These are phyloP conservation scores for Polydesmus complanatus DNA, from an alignment of 2,888 invertebrate genomes.

Conservation along the genomic window DNA sequence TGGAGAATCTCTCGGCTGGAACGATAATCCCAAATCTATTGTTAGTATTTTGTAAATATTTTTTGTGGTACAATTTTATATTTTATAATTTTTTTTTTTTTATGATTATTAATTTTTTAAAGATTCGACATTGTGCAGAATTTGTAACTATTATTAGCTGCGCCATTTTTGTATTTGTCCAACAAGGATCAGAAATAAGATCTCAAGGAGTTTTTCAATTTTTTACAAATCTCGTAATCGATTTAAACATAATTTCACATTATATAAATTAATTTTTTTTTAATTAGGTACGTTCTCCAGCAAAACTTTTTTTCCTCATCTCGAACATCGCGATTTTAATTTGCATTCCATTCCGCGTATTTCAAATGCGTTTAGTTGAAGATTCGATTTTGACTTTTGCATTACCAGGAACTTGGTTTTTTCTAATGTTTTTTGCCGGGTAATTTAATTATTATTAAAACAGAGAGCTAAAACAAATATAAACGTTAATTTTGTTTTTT, in stretches of 20 bases:
- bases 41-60: constrained; percentile 27
- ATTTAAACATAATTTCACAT: background rate
- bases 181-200: constrained; percentile 86
- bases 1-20: constrained; percentile 6
- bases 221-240: constrained; percentile 79
- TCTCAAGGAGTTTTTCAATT: constrained; percentile 85
- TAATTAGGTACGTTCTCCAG: constrained; percentile 76
- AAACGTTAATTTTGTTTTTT: constrained; percentile 21
- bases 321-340: constrained; percentile 79
- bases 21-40: constrained; percentile 21
- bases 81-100: constrained; percentile 1
- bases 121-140: constrained; percentile 60
- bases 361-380: constrained; percentile 49
- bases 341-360: constrained; percentile 73
- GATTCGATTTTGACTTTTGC: constrained; percentile 84
- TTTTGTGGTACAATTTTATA: no score
- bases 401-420: constrained; percentile 92
- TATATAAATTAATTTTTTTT: constrained; percentile 19
- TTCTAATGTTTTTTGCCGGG: constrained; percentile 98
- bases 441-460: constrained; percentile 34
- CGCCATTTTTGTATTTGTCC: constrained; percentile 71
- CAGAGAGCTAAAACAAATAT: background rate
- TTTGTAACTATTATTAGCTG: constrained; percentile 72
- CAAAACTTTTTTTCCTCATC: constrained; percentile 80
- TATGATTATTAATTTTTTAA: constrained; percentile 5